A percentile compares a stretch with the other conserved stretches of the same genome.
phyloP scores from a whole-genome alignment of 2,797 vertebrate genomes.

The Phyllotis vaccarum region DNA sequence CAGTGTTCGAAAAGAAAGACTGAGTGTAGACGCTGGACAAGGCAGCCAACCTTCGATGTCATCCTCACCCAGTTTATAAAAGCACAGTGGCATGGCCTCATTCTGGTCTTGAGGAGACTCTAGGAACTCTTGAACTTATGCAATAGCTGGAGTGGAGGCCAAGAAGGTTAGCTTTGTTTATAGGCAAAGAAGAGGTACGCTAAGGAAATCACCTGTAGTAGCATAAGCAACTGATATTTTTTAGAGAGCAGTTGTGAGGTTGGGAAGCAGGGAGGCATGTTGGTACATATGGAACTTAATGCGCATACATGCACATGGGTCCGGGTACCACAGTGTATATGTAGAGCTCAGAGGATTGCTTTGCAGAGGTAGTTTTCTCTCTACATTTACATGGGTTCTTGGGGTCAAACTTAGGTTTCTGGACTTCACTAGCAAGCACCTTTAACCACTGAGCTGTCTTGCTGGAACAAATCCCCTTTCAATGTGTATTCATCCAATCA shows the following conservation, averaged over 20 bases:
- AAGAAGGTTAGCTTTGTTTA: conserved; percentile 34
- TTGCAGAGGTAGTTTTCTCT: background rate
- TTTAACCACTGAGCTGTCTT: background rate
- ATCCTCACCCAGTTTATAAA: background rate
- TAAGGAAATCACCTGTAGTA: background rate
- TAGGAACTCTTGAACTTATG: background rate
- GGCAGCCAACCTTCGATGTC: too few relatives aligned
- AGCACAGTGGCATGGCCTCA: background rate
- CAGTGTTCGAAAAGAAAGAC: background rate
- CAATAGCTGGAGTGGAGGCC: background rate
- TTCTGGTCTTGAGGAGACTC: background rate
- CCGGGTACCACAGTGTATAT: background rate
- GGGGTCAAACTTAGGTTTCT: background rate
- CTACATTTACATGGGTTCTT: too few relatives aligned
- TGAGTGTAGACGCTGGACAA: background rate
- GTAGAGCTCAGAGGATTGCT: background rate
- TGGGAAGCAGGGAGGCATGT: background rate
- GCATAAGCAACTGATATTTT: conserved; percentile 15
- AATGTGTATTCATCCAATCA: background rate
- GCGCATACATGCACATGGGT: too few relatives aligned
- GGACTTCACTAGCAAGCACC: background rate
- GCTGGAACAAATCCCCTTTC: background rate
- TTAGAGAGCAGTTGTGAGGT: background rate
- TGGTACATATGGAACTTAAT: background rate
- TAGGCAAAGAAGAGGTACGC: background rate